phyloP scores from a whole-genome alignment of 2,113 vertebrate genomes.

The Heteronetta atricapilla region DNA sequence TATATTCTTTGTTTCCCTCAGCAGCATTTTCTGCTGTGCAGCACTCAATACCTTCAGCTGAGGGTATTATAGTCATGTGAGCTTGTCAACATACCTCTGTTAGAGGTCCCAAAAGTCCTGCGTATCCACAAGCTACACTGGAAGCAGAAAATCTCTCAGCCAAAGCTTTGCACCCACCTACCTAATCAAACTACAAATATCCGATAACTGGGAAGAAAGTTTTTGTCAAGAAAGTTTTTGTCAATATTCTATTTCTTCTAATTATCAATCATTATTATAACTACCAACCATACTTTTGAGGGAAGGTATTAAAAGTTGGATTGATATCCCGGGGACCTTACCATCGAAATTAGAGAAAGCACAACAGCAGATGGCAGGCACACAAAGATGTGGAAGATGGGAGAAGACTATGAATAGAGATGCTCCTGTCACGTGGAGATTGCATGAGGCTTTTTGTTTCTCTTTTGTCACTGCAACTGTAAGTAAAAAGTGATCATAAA shows the following conservation, averaged over 20 bases:
- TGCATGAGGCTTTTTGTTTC: neutral
- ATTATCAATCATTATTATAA: neutral
- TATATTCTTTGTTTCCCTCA: neutral
- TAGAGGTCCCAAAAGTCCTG: neutral
- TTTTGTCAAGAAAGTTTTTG: constrained; percentile 12
- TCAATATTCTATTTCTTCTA: neutral
- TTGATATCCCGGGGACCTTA: constrained; percentile 5
- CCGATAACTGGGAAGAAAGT: neutral
- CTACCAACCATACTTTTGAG: neutral
- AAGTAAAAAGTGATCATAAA: neutral
- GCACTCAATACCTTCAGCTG: neutral
- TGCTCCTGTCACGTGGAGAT: neutral
- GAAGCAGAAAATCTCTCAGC: neutral
- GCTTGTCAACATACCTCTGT: neutral
- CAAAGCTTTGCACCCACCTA: neutral
- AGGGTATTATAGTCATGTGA: neutral
- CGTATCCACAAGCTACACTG: neutral
- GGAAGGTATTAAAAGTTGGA: constrained; percentile 12
- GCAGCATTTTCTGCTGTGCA: neutral
- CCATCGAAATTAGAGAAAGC: neutral
- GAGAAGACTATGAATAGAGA: neutral
- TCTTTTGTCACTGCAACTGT: neutral
- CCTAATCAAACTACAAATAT: neutral
- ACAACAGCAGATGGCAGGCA: constrained; percentile 9
- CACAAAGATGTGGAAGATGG: neutral